Evolutionary conservation across 2,888 invertebrate species (phyloP).

Genomic region (Eristalinus aeneus): DNA sequence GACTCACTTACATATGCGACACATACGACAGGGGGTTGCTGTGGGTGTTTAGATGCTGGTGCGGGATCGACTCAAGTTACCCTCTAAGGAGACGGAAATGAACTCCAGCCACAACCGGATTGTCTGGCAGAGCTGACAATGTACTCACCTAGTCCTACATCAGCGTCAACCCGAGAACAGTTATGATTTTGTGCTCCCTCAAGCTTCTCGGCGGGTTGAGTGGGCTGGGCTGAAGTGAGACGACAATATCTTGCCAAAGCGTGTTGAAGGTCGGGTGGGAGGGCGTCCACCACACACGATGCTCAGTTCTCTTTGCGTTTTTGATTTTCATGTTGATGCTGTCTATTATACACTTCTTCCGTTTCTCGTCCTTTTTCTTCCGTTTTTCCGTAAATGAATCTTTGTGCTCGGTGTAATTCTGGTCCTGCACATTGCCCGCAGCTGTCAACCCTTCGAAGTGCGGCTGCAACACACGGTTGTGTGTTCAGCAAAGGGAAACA

Average conservation of each 20-base stretch:
- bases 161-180: slow-evolving; percentile 67
- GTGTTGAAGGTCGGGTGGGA: neutral
- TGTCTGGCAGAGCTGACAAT: slow-evolving; percentile 68
- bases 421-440: neutral
- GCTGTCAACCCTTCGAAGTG: neutral
- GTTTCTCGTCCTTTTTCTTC: slow-evolving; percentile 48
- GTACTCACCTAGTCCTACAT: slow-evolving; percentile 69
- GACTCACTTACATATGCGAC: slow-evolving; percentile 45
- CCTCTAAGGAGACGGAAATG: slow-evolving; percentile 62
- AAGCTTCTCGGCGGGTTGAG: neutral
- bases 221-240: neutral
- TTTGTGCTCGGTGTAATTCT: slow-evolving; percentile 51
- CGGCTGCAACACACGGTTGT: slow-evolving; percentile 18
- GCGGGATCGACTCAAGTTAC: slow-evolving; percentile 40
- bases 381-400: slow-evolving; percentile 51
- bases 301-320: slow-evolving; percentile 61
- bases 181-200: slow-evolving; percentile 57
- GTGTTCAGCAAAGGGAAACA: slow-evolving; percentile 3
- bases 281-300: slow-evolving; percentile 3
- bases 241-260: slow-evolving; percentile 32
- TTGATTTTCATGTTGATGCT: slow-evolving; percentile 67
- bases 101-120: slow-evolving; percentile 67
- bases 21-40: slow-evolving; percentile 29
- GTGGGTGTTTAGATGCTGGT: neutral
- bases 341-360: slow-evolving; percentile 64